phyloP scores from a whole-genome alignment of 2,113 vertebrate genomes.

The Hemiprocne comata region DNA sequence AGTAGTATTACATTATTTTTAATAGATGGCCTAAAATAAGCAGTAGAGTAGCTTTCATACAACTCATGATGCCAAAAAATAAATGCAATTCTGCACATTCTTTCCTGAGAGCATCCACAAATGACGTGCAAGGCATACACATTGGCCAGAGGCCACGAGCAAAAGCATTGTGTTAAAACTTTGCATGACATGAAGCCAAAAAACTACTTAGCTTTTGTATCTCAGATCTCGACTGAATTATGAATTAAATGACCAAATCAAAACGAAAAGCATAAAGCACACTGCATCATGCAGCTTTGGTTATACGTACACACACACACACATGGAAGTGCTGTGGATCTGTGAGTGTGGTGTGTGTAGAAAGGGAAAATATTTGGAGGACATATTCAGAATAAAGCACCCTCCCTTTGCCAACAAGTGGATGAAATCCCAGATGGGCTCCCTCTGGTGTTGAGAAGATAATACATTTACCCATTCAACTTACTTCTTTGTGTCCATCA shows the following conservation, averaged over 20 bases:
- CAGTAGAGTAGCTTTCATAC: slow-evolving; percentile 66
- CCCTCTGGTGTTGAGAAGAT: slow-evolving; percentile 58
- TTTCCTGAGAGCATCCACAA: slow-evolving; percentile 73
- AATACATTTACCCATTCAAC: neutral
- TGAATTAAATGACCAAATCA: slow-evolving; percentile 57
- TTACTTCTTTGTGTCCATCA: neutral
- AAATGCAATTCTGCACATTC: slow-evolving; percentile 74
- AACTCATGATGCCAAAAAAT: slow-evolving; percentile 68
- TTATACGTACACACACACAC: neutral
- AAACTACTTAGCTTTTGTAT: slow-evolving; percentile 68
- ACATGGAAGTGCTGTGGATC: neutral
- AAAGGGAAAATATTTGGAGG: neutral
- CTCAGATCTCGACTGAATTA: slow-evolving; percentile 65
- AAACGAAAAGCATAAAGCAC: slow-evolving; percentile 29
- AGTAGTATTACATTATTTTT: slow-evolving; percentile 65
- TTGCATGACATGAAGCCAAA: slow-evolving; percentile 64
- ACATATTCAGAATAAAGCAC: neutral
- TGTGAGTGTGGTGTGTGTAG: neutral
- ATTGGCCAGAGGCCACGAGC: slow-evolving; percentile 43
- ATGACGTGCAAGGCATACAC: slow-evolving; percentile 58
- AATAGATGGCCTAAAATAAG: slow-evolving; percentile 56
- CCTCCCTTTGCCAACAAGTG: neutral
- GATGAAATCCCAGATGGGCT: neutral
- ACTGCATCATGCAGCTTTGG: neutral
- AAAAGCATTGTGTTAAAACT: slow-evolving; percentile 69